phyloP scores from a whole-genome alignment of 30 jellyfish, hydroid and myxozoan genomes.

The Aurelia coerulea region DNA sequence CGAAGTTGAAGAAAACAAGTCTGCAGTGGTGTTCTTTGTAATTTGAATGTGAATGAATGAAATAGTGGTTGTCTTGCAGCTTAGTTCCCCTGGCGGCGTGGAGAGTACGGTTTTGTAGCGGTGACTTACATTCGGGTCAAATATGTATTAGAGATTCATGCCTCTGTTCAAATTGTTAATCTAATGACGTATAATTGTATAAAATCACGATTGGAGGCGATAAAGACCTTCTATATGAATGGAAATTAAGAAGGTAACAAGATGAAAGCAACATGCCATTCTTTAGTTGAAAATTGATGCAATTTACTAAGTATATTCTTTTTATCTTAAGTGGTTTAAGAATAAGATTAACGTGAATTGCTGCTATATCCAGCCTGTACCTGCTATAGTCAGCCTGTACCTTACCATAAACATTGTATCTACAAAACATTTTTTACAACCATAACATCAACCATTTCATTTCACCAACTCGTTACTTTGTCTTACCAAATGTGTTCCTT shows the following conservation, averaged over 20 bases:
- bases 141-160: constrained; percentile 24
- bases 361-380: too few species aligned
- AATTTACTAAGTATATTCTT: constrained; percentile 46
- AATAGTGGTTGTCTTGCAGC: background rate
- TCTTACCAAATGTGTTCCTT: too few species aligned
- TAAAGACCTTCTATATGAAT: constrained; percentile 35
- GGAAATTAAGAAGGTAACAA: constrained; percentile 44
- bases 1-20: too few species aligned
- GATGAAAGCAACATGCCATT: constrained; percentile 66
- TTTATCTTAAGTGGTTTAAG: constrained; percentile 54
- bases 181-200: constrained; percentile 55
- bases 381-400: too few species aligned
- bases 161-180: constrained; percentile 48
- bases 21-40: too few species aligned
- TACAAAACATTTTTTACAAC: too few species aligned
- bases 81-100: constrained; percentile 2
- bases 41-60: too few species aligned
- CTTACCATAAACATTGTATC: too few species aligned
- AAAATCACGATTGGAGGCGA: constrained; percentile 53
- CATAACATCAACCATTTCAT: too few species aligned
- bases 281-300: constrained; percentile 64
- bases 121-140: constrained; percentile 12
- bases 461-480: too few species aligned
- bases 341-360: constrained; percentile 1
- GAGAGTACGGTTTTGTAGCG: background rate